Evolutionary conservation across 2,113 vertebrate genomes (phyloP).

Genomic region (Indri indri): DNA sequence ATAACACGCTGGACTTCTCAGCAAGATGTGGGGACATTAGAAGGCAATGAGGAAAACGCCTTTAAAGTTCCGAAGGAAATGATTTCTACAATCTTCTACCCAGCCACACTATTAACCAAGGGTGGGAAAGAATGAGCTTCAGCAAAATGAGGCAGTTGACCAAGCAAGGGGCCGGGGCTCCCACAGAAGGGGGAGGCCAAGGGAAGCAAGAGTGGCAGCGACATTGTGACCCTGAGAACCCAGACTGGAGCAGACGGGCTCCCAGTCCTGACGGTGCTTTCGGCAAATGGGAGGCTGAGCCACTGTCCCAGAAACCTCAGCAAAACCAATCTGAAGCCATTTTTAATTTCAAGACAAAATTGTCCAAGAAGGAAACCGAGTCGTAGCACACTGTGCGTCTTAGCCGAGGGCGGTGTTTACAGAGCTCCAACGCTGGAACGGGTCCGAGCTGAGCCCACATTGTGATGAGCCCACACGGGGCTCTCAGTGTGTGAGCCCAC

Average conservation of each 20-base stretch:
- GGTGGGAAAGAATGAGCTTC: neutral
- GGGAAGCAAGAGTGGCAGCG: neutral
- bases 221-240: neutral
- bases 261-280: neutral
- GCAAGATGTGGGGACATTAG: neutral
- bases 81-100: neutral
- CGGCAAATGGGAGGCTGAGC: neutral
- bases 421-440: neutral
- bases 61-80: neutral
- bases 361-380: neutral
- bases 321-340: neutral
- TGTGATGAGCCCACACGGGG: too few relatives aligned
- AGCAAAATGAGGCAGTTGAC: neutral
- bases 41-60: neutral
- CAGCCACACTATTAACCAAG: neutral
- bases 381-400: neutral
- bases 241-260: neutral
- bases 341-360: constrained; percentile 9
- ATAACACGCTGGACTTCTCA: neutral
- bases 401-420: neutral
- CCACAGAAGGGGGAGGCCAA: neutral
- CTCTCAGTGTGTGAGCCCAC: neutral
- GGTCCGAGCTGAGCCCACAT: neutral
- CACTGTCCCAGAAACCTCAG: neutral
- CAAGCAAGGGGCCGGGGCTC: too few relatives aligned